Evolutionary conservation across 2,888 invertebrate genomes (phyloP).

Genomic region (Tiliacea citrago): DNA sequence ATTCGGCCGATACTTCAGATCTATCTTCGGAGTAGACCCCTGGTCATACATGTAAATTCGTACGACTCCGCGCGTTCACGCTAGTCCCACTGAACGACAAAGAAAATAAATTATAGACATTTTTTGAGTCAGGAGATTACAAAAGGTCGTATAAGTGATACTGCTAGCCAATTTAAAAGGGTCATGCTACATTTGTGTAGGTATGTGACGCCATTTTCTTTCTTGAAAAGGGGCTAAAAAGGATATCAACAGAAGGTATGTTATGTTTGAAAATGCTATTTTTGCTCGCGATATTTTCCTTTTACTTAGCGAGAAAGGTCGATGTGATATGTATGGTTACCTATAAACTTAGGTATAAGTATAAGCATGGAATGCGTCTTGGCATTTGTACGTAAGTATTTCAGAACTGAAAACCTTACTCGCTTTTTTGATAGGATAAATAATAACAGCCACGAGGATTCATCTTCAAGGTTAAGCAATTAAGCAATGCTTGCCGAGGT

Average conservation of each 20-base stretch:
- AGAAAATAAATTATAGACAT: constrained; percentile 58
- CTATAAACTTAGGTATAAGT: constrained; percentile 2
- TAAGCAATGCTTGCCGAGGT: not conserved
- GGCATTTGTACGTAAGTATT: constrained; percentile 3
- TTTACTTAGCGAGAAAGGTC: constrained; percentile 51
- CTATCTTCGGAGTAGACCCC: no score
- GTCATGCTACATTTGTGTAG: constrained; percentile 43
- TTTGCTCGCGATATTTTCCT: constrained; percentile 48
- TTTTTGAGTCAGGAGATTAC: constrained; percentile 55
- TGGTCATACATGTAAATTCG: no score
- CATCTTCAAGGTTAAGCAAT: not conserved
- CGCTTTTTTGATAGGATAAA: not conserved
- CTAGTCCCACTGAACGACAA: constrained; percentile 33
- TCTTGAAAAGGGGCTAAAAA: constrained; percentile 41
- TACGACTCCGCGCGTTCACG: not conserved
- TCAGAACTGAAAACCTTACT: not conserved
- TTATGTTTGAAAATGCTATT: constrained; percentile 49
- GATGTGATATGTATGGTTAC: constrained; percentile 18
- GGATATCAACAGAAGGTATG: constrained; percentile 38
- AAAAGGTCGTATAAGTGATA: constrained; percentile 42
- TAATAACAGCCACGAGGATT: not conserved
- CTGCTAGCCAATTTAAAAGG: constrained; percentile 55
- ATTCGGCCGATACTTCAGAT: no score
- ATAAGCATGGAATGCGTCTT: constrained; percentile 5
- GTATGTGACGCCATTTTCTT: constrained; percentile 56